Evolutionary conservation across 2,888 invertebrate species (phyloP).

Genomic region (Drosophila tripunctata): DNA sequence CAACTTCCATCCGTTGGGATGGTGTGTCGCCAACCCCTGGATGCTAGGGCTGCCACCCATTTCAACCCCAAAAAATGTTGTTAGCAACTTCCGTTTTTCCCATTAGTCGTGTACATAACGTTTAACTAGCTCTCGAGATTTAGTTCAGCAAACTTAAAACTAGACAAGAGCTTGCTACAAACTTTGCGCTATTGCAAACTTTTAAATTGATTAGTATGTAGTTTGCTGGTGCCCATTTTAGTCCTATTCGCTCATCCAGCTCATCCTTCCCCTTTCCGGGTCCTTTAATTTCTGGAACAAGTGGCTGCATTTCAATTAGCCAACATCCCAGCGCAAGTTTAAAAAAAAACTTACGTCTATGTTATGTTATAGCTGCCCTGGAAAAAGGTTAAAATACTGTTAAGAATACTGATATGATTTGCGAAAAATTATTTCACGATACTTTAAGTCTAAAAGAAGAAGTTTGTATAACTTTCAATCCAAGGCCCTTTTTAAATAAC

Average conservation of each 20-base stretch:
- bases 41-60: constrained; percentile 9
- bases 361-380: too few relatives aligned
- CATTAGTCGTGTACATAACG: constrained; percentile 65
- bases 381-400: too few relatives aligned
- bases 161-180: constrained; percentile 53
- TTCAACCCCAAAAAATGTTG: constrained; percentile 41
- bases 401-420: too few relatives aligned
- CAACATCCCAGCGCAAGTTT: constrained; percentile 19
- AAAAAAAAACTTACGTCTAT: too few relatives aligned
- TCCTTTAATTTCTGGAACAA: too few relatives aligned
- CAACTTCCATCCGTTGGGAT: constrained; percentile 18
- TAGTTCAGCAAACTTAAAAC: constrained; percentile 54
- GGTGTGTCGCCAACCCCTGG: constrained; percentile 31
- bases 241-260: constrained; percentile 7
- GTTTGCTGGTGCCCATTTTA: constrained; percentile 12
- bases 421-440: too few relatives aligned
- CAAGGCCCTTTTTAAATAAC: background rate
- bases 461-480: too few relatives aligned
- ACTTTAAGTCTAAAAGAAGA: too few relatives aligned
- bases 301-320: constrained; percentile 71
- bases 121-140: constrained; percentile 63
- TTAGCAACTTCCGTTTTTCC: constrained; percentile 59
- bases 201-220: constrained; percentile 71
- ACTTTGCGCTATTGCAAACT: constrained; percentile 61
- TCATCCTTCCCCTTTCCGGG: constrained; percentile 14